Evolutionary conservation across 2,797 vertebrate species (phyloP), one percentile per base, ranked within the genome.

Genomic region (Gadopsis bispinosus): DNA sequence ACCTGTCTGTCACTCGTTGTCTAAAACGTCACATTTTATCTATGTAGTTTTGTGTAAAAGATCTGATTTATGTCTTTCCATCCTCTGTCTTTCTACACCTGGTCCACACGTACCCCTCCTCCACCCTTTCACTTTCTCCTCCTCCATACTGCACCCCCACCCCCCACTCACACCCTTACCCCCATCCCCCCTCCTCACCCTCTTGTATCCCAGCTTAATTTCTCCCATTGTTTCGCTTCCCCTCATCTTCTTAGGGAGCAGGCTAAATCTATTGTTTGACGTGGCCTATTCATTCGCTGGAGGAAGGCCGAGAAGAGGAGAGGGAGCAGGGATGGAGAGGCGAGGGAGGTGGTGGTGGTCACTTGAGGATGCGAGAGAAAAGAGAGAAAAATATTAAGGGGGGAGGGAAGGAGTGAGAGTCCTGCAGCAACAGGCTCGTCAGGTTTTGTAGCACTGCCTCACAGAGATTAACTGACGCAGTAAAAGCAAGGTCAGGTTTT

Each of bases 181-280:
- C 4, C 60, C 45, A 48, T 7, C 37, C 37, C 26, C 5, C 33
- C 13, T 5, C 60, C 67, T 65, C 45, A 35, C 68, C 48, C 50
- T 60, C 45, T 47, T 33, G 43, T 62, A 29, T 43, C 61, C 35
- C 62, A 2, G 43, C 73, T 63, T 75, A 43, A 35, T 71, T 67
- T 82, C 58, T 84, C 43, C 33, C 2, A 35, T 55, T 69, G 61
- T 66, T 69, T 73, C 77, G 71, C 65, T 48, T 80, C 72, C 65
- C 73, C 60, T 77, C 77, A 43, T 84, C 75, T 80, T 55, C 81
- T 81, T 73, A 65, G 45, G 45, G 67, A 75, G 71, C 74, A 43
- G 79, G 43, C 78, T 81, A 51, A 87, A 83, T 47, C 88, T 80
- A 87, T 84, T 90, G 88, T 92, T 86, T 91, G 87, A 90, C 87